phyloP scores from a whole-genome alignment of 2,888 invertebrate genomes.

The Drosophila mayaguana region DNA sequence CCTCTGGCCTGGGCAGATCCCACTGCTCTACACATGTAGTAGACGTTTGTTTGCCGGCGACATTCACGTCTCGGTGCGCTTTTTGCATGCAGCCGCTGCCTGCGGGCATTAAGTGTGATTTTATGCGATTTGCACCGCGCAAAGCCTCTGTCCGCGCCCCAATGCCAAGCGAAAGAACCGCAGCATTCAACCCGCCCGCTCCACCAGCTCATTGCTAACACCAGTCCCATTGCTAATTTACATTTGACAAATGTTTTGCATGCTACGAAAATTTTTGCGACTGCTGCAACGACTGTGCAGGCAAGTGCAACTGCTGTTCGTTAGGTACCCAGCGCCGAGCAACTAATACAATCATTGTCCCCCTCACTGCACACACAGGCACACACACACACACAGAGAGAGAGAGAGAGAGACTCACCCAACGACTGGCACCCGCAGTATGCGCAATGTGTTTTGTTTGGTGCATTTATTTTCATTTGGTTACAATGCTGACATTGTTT shows the following conservation, averaged over 20 bases:
- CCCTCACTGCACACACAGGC: not conserved
- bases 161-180: constrained; percentile 42
- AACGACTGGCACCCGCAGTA: constrained; percentile 44
- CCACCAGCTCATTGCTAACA: constrained; percentile 10
- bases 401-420: no score
- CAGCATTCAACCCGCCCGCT: constrained; percentile 12
- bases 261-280: constrained; percentile 72
- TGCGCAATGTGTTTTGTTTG: constrained; percentile 73
- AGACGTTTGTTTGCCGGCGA: constrained; percentile 71
- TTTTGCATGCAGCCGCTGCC: constrained; percentile 73
- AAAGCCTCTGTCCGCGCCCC: constrained; percentile 20
- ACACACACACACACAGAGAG: not conserved
- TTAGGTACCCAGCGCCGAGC: constrained; percentile 52
- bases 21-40: constrained; percentile 44
- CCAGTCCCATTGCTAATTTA: constrained; percentile 73
- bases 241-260: constrained; percentile 83
- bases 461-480: constrained; percentile 81
- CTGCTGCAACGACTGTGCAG: constrained; percentile 56
- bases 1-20: not conserved
- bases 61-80: constrained; percentile 79
- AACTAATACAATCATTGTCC: constrained; percentile 49
- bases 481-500: constrained; percentile 77
- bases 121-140: constrained; percentile 76
- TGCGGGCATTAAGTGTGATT: constrained; percentile 83
- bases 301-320: constrained; percentile 69